Base-by-base conservation (phyloP, 2,888 invertebrate genomes). In the Hydrotaea diabolus region DNA sequence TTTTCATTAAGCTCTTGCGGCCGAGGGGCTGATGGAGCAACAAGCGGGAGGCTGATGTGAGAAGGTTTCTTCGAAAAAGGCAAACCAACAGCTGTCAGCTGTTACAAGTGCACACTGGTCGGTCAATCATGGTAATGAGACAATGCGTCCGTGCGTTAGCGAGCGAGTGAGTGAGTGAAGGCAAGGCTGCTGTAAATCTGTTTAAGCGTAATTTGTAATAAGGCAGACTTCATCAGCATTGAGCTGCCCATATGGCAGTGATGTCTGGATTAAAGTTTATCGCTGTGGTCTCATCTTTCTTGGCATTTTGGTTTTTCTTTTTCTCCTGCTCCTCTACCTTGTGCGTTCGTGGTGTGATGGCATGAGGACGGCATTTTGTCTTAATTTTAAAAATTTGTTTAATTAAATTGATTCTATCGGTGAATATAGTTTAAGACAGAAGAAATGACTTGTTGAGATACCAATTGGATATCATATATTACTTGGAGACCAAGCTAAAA, bases 21-120 rank as follows among this genome's bases (percentile, higher is more conserved):
- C n/a, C n/a, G n/a, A n/a, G n/a, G 7, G 17, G n/a, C 75, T 36
- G 55, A 64, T 19, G 64, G 2, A 64, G n/a, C 19, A 19, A 4
- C 31, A 39, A 36, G 11, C 0, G 62, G 64, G 59, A 7, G 5
- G 53, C 5, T n/a, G n/a, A n/a, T n/a, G n/a, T n/a, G n/a, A 31
- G 49, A 71, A 53, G 80, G 71, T 31, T 31, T 26, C 23, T 77
- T 75, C 66, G 69, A 72, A n/a, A 7, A 53, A 9, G 57, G 21
- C 79, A 69, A 66, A 64, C 26, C 81, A 85, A 76, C 86, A 85
- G 86, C 82, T 86, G 85, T 73, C 86, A 86, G 86, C 86, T 86
- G 86, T 80, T 86, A 79, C 84, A 78, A 78, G 64, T 43, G 46
- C 69, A 62, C 46, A n/a, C 59, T 81, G 79, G 79, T 79, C 84